Percentiles rank a stretch among this genome's conserved stretches.
Conservation (phyloP, 2,888 invertebrate species). For the Apodemia mormo region DNA sequence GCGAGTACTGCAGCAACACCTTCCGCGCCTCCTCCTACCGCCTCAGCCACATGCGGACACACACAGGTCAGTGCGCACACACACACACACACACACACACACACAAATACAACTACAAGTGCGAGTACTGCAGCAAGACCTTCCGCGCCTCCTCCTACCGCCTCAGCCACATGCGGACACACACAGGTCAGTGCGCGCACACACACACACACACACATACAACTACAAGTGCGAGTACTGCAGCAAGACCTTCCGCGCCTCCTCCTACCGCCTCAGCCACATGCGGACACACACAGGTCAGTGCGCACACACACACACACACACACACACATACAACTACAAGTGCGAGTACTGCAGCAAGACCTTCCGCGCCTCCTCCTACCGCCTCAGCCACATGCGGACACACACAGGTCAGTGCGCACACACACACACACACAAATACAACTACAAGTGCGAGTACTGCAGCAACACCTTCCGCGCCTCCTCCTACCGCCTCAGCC, state of each 20-base stretch:
- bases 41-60: conserved; percentile 91
- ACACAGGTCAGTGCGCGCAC: no score
- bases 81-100: no score
- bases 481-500: conserved; percentile 83
- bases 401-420: conserved; percentile 88
- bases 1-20: no score
- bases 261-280: conserved; percentile 85
- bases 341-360: conserved; percentile 92
- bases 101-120: no score
- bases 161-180: conserved; percentile 91
- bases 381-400: conserved; percentile 89
- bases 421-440: no score
- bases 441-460: conserved; percentile 92
- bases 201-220: no score
- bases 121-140: no score
- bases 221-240: conserved; percentile 94
- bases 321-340: conserved; percentile 88
- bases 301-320: conserved; percentile 9
- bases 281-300: conserved; percentile 91
- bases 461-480: conserved; percentile 86
- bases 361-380: conserved; percentile 62
- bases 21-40: conserved; percentile 51
- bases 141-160: conserved; percentile 51
- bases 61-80: conserved; percentile 85
- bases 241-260: conserved; percentile 82